phyloP scores from a whole-genome alignment of 2,797 vertebrate species.

The Graptemys geographica region DNA sequence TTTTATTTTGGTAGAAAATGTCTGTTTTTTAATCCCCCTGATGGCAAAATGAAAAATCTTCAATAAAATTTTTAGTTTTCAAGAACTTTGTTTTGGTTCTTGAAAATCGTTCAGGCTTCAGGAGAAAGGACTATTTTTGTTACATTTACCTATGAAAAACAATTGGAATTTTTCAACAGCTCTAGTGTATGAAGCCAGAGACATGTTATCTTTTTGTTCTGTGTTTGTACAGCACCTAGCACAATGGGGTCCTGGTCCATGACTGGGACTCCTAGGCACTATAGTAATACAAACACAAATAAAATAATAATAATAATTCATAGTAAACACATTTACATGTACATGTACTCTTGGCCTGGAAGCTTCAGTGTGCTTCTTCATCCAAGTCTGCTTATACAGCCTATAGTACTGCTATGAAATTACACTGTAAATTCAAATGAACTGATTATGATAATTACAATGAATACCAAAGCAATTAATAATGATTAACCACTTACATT shows the following conservation, averaged over 20 bases:
- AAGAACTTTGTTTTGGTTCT: neutral
- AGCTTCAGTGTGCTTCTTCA: constrained; percentile 27
- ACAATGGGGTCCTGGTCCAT: neutral
- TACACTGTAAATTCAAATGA: constrained; percentile 51
- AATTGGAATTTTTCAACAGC: neutral
- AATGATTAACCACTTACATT: constrained; percentile 76
- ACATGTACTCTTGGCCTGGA: neutral
- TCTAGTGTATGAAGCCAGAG: neutral
- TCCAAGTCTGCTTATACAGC: neutral
- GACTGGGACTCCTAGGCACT: neutral
- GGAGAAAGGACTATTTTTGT: neutral
- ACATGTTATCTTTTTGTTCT: neutral
- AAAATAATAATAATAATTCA: neutral
- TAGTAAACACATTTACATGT: neutral
- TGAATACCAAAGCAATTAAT: constrained; percentile 79
- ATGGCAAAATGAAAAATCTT: neutral
- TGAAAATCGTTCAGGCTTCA: neutral
- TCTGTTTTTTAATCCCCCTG: neutral
- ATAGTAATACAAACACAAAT: neutral
- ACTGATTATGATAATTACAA: constrained; percentile 57
- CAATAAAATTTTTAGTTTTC: neutral
- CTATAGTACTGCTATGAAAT: constrained; percentile 41
- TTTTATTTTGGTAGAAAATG: neutral
- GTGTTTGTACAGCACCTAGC: neutral
- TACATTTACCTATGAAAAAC: neutral